These are phyloP conservation scores for Hypena proboscidalis DNA, from an alignment of 2,888 invertebrate genomes.

Conservation along the genomic window DNA sequence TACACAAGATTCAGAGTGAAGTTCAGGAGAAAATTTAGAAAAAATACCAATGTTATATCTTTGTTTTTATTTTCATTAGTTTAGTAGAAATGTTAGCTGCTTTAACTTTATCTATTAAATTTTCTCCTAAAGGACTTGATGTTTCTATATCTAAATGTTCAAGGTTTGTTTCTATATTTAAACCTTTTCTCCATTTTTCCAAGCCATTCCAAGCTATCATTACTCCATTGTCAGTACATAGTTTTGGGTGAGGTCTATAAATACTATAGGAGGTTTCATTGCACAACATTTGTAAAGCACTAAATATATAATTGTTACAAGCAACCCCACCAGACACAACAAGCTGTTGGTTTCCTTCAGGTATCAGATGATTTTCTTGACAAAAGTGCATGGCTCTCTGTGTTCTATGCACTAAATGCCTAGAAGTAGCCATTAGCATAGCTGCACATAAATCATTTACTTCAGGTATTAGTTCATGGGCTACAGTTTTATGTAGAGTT, in stretches of 20 bases:
- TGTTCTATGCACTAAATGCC: constrained; percentile 93
- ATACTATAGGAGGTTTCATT: constrained; percentile 87
- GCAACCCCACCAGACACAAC: constrained; percentile 98
- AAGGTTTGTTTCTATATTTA: constrained; percentile 84
- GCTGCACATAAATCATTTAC: constrained; percentile 94
- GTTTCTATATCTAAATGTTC: constrained; percentile 87
- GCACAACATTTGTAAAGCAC: constrained; percentile 89
- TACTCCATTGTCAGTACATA: constrained; percentile 99
- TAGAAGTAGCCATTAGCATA: constrained; percentile 89
- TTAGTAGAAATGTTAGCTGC: constrained; percentile 80
- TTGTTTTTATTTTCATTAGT: constrained; percentile 68
- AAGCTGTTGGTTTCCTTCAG: constrained; percentile 85
- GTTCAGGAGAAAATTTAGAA: too few relatives aligned
- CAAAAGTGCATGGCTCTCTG: constrained; percentile 94
- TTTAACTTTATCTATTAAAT: constrained; percentile 84
- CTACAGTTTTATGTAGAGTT: constrained; percentile 81
- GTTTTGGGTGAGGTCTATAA: constrained; percentile 90
- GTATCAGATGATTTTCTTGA: constrained; percentile 86
- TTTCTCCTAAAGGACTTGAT: constrained; percentile 87
- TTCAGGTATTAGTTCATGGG: constrained; percentile 90
- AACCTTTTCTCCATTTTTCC: constrained; percentile 88
- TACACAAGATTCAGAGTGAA: too few relatives aligned
- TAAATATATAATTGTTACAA: constrained; percentile 94
- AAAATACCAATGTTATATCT: constrained; percentile 12
- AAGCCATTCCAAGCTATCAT: constrained; percentile 99